These are phyloP conservation scores for Aspidapion aeneum DNA, from an alignment of 2,888 invertebrate species.

Conservation along the genomic window DNA sequence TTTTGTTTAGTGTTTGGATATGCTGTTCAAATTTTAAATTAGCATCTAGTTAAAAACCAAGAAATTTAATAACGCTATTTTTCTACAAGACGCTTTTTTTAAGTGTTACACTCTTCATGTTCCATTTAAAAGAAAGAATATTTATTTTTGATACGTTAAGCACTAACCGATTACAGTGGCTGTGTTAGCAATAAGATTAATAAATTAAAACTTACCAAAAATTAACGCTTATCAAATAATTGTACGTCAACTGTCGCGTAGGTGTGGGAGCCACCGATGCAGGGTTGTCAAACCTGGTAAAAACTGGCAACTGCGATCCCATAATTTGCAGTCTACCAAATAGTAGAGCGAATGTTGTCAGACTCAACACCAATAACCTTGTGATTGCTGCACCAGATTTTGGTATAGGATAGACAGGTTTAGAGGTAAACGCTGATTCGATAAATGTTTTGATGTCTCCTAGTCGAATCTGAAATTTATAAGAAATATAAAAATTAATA, in stretches of 20 bases:
- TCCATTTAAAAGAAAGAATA: too few relatives aligned
- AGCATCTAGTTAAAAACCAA: too few relatives aligned
- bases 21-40: too few relatives aligned
- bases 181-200: too few relatives aligned
- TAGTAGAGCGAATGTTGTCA: conserved; percentile 75
- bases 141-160: too few relatives aligned
- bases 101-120: too few relatives aligned
- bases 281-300: conserved; percentile 97
- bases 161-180: too few relatives aligned
- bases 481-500: conserved; percentile 2
- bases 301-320: conserved; percentile 95
- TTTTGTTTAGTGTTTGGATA: too few relatives aligned
- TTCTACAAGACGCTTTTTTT: too few relatives aligned
- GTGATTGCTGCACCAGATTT: conserved; percentile 69
- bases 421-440: conserved; percentile 50
- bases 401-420: conserved; percentile 53
- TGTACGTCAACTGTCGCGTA: conserved; percentile 84
- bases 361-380: conserved; percentile 73
- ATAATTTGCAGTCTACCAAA: conserved; percentile 87
- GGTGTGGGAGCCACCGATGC: conserved; percentile 87
- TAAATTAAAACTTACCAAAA: conserved; percentile 60
- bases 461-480: conserved; percentile 48
- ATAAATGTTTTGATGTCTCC: conserved; percentile 50
- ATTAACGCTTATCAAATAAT: conserved; percentile 88
- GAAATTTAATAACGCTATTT: too few relatives aligned